phyloP scores from a whole-genome alignment of 2,113 vertebrate species.

The Forbesichthys papilliferus region DNA sequence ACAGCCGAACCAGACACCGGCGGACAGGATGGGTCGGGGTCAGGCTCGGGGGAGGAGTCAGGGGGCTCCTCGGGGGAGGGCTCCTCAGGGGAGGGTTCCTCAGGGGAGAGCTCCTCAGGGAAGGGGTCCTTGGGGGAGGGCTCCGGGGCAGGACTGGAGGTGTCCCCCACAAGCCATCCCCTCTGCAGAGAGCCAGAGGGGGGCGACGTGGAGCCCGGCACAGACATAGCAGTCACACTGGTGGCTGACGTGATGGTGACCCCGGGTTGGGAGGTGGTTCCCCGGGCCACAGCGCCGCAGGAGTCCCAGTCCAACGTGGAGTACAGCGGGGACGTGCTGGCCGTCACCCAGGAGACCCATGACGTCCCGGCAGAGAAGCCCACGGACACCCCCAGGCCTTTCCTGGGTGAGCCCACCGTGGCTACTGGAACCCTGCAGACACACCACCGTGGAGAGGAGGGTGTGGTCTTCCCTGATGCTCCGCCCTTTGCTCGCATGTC shows the following conservation, averaged over 20 bases:
- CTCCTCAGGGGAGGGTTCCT: conserved; percentile 4
- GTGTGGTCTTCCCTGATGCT: conserved; percentile 24
- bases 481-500: conserved; percentile 67
- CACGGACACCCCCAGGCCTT: conserved; percentile 13
- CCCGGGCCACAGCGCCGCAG: conserved; percentile 39
- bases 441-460: conserved; percentile 3
- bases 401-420: neutral
- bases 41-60: conserved; percentile 7
- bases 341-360: conserved; percentile 24
- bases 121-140: conserved; percentile 31
- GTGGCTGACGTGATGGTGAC: conserved; percentile 52
- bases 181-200: conserved; percentile 18
- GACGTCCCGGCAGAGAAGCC: neutral
- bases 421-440: conserved; percentile 18
- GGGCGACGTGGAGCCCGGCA: conserved; percentile 13
- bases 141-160: conserved; percentile 2
- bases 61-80: conserved; percentile 35
- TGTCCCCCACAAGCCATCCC: conserved; percentile 1
- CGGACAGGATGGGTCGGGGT: conserved; percentile 5
- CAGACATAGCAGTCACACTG: conserved; percentile 48
- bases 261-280: conserved; percentile 29
- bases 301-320: conserved; percentile 66
- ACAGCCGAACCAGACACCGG: neutral
- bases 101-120: too few species aligned
- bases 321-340: conserved; percentile 46